Conservation (phyloP, 2,888 invertebrate genomes). For the Torymus tubicola region DNA sequence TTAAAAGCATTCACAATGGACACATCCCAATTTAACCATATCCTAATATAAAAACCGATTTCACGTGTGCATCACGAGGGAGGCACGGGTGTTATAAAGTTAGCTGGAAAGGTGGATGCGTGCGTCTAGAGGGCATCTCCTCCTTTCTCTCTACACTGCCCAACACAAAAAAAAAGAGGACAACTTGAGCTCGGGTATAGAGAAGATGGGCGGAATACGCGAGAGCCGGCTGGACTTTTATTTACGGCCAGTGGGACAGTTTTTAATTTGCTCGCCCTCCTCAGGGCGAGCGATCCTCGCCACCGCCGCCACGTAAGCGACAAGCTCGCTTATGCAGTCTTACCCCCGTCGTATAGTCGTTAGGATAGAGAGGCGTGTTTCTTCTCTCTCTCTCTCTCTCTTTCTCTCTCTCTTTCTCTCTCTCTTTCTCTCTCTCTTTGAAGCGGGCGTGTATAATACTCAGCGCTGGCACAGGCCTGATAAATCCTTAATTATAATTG, state of each 20-base stretch:
- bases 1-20: no score
- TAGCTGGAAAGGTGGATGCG: conserved; percentile 69
- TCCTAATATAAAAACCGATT: conserved; percentile 16
- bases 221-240: conserved; percentile 69
- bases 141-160: background rate
- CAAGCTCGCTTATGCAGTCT: conserved; percentile 69
- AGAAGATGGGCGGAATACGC: conserved; percentile 72
- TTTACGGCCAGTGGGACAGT: conserved; percentile 76
- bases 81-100: conserved; percentile 69
- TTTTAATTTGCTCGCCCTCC: conserved; percentile 75
- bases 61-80: conserved; percentile 23
- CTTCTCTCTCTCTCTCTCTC: conserved; percentile 73
- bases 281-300: conserved; percentile 64
- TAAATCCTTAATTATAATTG: conserved; percentile 77
- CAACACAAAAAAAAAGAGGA: conserved; percentile 58
- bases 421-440: conserved; percentile 73
- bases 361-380: conserved; percentile 68
- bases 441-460: conserved; percentile 45
- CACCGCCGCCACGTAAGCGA: conserved; percentile 61
- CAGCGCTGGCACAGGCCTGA: conserved; percentile 69
- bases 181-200: conserved; percentile 18
- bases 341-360: conserved; percentile 73
- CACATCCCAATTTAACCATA: background rate
- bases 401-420: conserved; percentile 71
- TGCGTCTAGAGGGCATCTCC: conserved; percentile 69